These are phyloP conservation scores for Hypotaenidia philippensis DNA, from an alignment of 2,797 vertebrate species.

Conservation along the genomic window DNA sequence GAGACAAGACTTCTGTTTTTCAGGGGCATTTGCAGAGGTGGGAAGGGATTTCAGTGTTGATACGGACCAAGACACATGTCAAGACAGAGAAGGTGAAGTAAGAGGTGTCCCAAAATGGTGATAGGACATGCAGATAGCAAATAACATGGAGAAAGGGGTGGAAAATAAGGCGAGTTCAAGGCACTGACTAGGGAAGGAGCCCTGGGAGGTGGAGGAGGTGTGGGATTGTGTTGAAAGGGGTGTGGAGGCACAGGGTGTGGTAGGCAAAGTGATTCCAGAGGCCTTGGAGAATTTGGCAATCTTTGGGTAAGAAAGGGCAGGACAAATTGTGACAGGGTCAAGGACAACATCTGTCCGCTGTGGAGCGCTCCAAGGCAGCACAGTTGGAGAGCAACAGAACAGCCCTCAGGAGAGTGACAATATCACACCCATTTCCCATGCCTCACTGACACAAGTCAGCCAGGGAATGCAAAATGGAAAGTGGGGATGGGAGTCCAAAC, in stretches of 20 bases:
- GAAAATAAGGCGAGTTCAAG: not conserved
- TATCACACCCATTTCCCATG: not conserved
- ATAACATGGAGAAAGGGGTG: not conserved
- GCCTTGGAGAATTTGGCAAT: conserved; percentile 4
- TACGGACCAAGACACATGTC: not conserved
- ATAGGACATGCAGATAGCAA: not conserved
- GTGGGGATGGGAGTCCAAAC: fast-evolving
- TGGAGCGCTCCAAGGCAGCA: not conserved
- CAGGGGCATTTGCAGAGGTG: not conserved
- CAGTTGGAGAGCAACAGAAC: not conserved
- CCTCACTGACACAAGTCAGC: not conserved
- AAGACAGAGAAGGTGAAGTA: not conserved
- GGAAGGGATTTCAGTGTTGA: not conserved
- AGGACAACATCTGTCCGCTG: not conserved
- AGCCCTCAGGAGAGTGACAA: not conserved
- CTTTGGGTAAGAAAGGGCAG: not conserved
- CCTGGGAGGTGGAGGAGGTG: conserved; percentile 8
- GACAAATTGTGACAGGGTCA: not conserved
- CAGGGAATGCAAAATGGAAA: not conserved
- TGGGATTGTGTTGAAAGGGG: conserved; percentile 52
- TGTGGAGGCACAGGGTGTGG: conserved; percentile 28
- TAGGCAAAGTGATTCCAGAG: not conserved
- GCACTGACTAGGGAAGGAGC: not conserved
- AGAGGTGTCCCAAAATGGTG: not conserved
- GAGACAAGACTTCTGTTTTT: not conserved